Evolutionary conservation across 2,113 vertebrate genomes (phyloP).

Genomic region (Calidris pugnax): DNA sequence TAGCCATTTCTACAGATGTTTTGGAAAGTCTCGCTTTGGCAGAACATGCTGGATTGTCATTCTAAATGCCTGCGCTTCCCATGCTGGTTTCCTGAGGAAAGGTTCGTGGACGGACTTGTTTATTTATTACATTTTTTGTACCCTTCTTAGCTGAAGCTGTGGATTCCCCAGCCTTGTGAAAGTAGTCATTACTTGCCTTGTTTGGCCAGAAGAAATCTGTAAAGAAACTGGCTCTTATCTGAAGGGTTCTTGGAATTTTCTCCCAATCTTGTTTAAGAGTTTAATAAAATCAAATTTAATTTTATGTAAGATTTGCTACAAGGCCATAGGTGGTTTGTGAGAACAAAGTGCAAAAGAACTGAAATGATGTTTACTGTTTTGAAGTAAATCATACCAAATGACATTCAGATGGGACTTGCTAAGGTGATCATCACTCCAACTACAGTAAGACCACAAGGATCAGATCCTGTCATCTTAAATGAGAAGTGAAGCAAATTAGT

Average conservation of each 20-base stretch:
- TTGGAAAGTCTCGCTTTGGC: conserved; percentile 43
- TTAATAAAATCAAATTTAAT: conserved; percentile 24
- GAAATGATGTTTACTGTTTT: neutral
- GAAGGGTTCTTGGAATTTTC: conserved; percentile 32
- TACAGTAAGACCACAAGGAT: neutral
- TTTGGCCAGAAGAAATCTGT: conserved; percentile 3
- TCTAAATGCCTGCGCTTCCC: conserved; percentile 50
- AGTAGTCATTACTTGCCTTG: conserved; percentile 18
- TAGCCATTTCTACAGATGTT: conserved; percentile 45
- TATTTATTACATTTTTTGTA: conserved; percentile 41
- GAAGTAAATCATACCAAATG: neutral
- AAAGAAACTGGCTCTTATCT: neutral
- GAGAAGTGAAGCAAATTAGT: neutral
- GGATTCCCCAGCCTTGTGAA: conserved; percentile 34
- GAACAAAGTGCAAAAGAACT: neutral
- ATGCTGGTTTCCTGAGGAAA: conserved; percentile 64
- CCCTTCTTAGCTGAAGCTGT: conserved; percentile 25
- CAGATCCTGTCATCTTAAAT: neutral
- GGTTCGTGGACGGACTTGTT: neutral
- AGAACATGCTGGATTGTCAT: conserved; percentile 47
- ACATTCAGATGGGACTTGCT: neutral
- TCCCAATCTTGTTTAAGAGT: conserved; percentile 8
- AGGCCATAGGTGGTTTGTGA: neutral
- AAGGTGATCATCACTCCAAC: neutral
- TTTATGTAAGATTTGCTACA: neutral